Evolutionary conservation across 2,797 vertebrate species (phyloP).

Genomic region (Urocyon cinereoargenteus): DNA sequence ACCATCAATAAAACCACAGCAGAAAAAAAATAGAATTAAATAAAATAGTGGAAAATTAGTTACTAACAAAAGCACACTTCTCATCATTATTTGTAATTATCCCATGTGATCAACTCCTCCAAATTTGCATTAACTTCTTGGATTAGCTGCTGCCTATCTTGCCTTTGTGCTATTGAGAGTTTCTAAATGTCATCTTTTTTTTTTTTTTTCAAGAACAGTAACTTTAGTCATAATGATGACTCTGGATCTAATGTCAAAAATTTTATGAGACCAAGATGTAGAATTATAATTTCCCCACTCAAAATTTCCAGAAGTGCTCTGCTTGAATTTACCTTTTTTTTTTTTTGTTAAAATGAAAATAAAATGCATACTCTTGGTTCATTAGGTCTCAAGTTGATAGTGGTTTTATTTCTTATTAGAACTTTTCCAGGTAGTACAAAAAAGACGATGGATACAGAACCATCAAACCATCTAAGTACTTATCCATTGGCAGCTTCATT

Average conservation of each 20-base stretch:
- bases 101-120: conserved; percentile 74
- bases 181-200: conserved; percentile 70
- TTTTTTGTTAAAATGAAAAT: conserved; percentile 36
- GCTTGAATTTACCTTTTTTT: not conserved
- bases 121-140: conserved; percentile 76
- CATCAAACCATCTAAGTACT: conserved; percentile 54
- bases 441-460: conserved; percentile 65
- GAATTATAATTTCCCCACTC: conserved; percentile 55
- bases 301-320: not conserved
- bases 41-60: not conserved
- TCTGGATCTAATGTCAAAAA: conserved; percentile 64
- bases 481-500: conserved; percentile 74
- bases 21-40: not conserved
- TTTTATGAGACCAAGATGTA: conserved; percentile 67
- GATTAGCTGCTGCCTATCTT: conserved; percentile 66
- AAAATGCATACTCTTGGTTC: not conserved
- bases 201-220: conserved; percentile 69
- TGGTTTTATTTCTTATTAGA: conserved; percentile 40
- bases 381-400: not conserved
- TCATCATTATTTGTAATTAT: conserved; percentile 81
- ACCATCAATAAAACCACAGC: not conserved
- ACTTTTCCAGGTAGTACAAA: not conserved
- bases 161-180: conserved; percentile 64
- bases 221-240: conserved; percentile 81
- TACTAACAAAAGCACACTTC: conserved; percentile 64